Base-by-base conservation (phyloP, 2,888 invertebrate species). In the Syritta pipiens region DNA sequence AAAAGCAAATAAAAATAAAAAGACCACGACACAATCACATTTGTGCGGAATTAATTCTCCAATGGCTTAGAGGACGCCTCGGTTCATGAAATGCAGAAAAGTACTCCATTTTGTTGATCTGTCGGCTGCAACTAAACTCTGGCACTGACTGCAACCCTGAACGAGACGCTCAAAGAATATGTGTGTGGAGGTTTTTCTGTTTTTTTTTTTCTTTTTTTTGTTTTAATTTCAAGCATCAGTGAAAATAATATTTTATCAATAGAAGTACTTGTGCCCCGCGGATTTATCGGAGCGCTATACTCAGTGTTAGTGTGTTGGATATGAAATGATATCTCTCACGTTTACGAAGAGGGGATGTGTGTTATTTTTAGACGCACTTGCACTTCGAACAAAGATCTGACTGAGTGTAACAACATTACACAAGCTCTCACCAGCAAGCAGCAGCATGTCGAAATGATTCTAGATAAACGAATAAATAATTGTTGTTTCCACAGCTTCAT, bases 381-480 rank as follows among this genome's bases (percentile, higher is more conserved):
- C 42, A 22, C 5, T 42, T 44, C 35, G 44, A 69, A 69, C 76
- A 62, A 62, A 69, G 69, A 69, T 59, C 32, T 22, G 22, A 76
- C 62, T 30, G 30, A 20, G 30, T 10, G 19, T n/a, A 37, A 37
- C 37, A 7, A 17, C 14, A 7, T 7, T 37, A 37, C 12, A 37
- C 17, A n/a, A 44, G 51, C 65, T 59, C 72, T 74, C 51, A 57
- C 14, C 57, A 72, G 53, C n/a, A n/a, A 26, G 26, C 22, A 24
- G 46, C 32, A 48, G 51, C 32, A 46, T 68, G 60, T 40, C 40
- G 26, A 48, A 75, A 68, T 68, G 62, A 57, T 49, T 62, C 55
- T 28, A 75, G 75, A 75, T 75, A 68, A 68, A 68, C 68, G 51
- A 63, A 76, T 42, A 69, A 76, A 76, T 76, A 57, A 62, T 76